Base-by-base conservation (phyloP, 2,888 invertebrate species). In the Andrena camellia region DNA sequence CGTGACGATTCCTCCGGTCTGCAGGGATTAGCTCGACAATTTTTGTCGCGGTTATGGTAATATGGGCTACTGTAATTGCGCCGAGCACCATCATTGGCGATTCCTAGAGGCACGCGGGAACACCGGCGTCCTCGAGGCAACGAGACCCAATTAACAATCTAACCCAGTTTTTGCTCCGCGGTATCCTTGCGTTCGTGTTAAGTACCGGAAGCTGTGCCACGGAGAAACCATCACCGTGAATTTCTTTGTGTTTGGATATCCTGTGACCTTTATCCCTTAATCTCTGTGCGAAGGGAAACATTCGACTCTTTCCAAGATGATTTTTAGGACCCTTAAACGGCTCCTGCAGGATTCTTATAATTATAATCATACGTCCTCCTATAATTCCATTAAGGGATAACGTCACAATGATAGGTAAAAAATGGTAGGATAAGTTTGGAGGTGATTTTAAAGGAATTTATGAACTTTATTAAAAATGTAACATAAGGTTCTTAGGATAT, bases 61-160 rank as follows among this genome's bases (percentile, higher is more conserved):
- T 54, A 20, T 54, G n/a, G 23, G 8, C 20, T 54, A 2, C 7
- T 26, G 8, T 57, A 57, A 57, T 57, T 57, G 26, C 10, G 42
- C 42, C 42, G 26, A 13, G 26, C 26, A 57, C 1, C 57, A 57
- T 57, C 57, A 10, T 57, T 57, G 57, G 42, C 5, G 23, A 57
- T 57, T 57, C 42, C 42, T 17, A 17, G 42, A 42, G 17, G 20
- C 60, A 20, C 60, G 60, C 59, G 57, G 57, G 23, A 10, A 26
- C 26, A 57, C 75, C 81, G 62, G 52, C 62, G 73, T 59, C 50
- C 60, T 62, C 60, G 60, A 35, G 69, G 13, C 31, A 68, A 69
- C 68, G 60, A 63, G 75, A 33, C 70, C 70, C 52, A 35, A 77
- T 64, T 78, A 63, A 78, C 69, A 68, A 69, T 13, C 48, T 69